A percentile compares a stretch with the other conserved stretches of the same genome.
phyloP scores from a whole-genome alignment of 2,113 vertebrate genomes.

The Lichenostomus cassidix region DNA sequence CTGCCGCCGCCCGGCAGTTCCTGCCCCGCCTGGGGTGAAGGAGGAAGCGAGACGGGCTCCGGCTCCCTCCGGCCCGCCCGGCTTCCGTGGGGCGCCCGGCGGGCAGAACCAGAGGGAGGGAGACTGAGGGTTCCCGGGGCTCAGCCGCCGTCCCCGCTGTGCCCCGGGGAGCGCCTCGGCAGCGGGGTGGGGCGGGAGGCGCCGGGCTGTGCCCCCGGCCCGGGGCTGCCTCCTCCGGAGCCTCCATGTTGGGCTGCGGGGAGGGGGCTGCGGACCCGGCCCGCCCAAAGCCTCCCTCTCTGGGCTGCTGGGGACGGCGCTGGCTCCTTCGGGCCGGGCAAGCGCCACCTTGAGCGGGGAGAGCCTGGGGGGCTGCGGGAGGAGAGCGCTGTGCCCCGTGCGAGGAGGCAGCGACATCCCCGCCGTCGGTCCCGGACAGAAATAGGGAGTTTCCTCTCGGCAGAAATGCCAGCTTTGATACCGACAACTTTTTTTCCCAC shows the following conservation, averaged over 20 bases:
- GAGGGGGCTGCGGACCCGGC: background rate
- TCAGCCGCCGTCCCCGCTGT: background rate
- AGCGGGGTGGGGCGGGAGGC: background rate
- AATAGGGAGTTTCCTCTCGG: background rate
- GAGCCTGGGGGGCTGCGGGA: background rate
- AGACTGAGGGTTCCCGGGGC: background rate
- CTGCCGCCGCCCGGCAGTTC: background rate
- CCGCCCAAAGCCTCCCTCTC: accelerated
- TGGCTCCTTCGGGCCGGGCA: background rate
- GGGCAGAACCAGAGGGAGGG: background rate
- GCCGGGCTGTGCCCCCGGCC: background rate
- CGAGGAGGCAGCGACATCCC: background rate
- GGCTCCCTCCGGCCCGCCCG: background rate
- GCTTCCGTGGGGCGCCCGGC: background rate
- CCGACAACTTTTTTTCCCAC: background rate
- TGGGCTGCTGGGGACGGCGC: background rate
- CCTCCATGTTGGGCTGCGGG: background rate
- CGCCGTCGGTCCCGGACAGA: background rate
- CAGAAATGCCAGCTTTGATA: background rate
- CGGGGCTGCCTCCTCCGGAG: background rate
- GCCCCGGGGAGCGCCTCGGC: background rate
- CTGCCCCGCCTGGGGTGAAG: conserved; percentile 30
- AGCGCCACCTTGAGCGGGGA: background rate
- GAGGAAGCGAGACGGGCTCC: conserved; percentile 38
- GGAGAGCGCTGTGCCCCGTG: background rate